Conservation (phyloP, 2,113 vertebrate species). For the Myiozetetes cayanensis region DNA sequence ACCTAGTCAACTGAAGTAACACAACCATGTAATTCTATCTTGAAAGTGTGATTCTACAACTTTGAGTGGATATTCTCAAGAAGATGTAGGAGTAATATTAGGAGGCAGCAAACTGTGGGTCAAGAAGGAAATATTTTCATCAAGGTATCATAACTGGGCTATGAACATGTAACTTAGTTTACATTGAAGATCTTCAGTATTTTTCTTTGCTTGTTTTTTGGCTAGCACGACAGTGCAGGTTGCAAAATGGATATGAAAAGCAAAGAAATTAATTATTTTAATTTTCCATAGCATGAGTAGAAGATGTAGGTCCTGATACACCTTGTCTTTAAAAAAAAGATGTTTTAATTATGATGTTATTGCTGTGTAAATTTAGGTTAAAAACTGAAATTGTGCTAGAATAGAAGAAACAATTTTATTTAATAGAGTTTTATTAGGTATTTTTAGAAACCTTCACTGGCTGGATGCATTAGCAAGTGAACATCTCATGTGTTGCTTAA, state of each 20-base stretch:
- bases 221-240: not conserved
- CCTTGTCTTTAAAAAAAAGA: not conserved
- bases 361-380: not conserved
- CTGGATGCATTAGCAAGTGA: not conserved
- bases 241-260: not conserved
- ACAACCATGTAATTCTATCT: not conserved
- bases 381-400: not conserved
- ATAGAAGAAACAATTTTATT: not conserved
- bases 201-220: not conserved
- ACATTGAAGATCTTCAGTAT: not conserved
- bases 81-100: not conserved
- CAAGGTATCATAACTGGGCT: not conserved
- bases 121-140: not conserved
- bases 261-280: not conserved
- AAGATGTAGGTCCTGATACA: not conserved
- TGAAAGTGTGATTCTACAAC: not conserved
- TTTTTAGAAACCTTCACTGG: not conserved
- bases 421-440: not conserved
- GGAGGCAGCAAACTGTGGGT: not conserved
- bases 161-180: not conserved
- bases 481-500: not conserved
- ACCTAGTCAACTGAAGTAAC: not conserved
- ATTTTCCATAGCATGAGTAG: no score
- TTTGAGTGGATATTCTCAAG: not conserved
- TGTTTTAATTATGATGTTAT: not conserved